Conservation (phyloP, 2,113 vertebrate genomes). For the Paradoxurus hermaphroditus region DNA sequence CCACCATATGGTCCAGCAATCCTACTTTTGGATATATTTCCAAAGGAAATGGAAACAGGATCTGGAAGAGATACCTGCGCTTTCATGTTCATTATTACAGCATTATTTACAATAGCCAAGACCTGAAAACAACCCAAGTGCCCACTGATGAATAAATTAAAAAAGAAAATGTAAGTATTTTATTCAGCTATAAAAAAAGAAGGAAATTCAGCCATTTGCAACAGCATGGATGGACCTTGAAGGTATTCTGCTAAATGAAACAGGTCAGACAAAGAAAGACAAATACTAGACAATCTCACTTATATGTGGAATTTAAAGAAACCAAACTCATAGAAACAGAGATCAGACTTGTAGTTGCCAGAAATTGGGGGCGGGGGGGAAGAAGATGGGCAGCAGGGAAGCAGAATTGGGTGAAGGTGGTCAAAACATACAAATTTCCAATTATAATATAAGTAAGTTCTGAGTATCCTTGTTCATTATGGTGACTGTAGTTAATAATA, state of each 20-base stretch:
- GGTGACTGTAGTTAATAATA: neutral
- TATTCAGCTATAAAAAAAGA: neutral
- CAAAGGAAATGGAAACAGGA: neutral
- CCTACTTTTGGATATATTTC: neutral
- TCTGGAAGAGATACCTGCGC: neutral
- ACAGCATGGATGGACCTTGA: neutral
- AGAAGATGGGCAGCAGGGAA: neutral
- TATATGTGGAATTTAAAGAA: neutral
- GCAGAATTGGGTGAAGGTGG: neutral
- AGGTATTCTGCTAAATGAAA: neutral
- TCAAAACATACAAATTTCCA: neutral
- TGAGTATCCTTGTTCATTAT: neutral
- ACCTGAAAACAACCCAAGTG: neutral
- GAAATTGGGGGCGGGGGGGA: rapidly evolving
- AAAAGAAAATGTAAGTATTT: neutral
- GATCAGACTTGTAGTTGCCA: neutral
- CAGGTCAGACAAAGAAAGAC: neutral
- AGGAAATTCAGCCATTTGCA: neutral
- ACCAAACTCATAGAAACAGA: neutral
- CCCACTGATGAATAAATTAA: neutral
- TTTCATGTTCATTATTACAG: neutral
- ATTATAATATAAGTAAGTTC: neutral
- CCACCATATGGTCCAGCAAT: neutral
- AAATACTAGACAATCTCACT: neutral
- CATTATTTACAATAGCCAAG: neutral